Evolutionary conservation across 2,113 vertebrate genomes (phyloP).

Genomic region (Chauna torquata): DNA sequence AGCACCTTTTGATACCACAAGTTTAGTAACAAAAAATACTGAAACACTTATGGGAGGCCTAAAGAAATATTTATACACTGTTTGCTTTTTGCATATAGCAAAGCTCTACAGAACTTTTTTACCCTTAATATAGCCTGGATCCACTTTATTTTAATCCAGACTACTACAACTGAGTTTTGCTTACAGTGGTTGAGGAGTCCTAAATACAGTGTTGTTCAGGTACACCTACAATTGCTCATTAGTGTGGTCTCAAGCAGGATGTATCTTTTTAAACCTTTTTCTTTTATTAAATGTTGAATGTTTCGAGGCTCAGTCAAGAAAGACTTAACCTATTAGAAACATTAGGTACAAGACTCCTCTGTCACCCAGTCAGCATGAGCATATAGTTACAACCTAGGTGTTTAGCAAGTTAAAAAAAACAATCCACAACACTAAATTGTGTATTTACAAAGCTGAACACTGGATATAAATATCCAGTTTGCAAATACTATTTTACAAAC

Average conservation of each 20-base stretch:
- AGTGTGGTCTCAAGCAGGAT: background rate
- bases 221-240: too few relatives aligned
- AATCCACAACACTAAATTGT: too few relatives aligned
- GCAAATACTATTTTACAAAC: too few relatives aligned
- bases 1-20: background rate
- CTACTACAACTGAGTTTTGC: too few relatives aligned
- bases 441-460: background rate
- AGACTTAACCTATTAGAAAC: background rate
- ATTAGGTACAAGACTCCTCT: background rate
- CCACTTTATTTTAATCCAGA: background rate
- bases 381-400: rapidly evolving
- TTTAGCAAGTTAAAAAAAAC: background rate
- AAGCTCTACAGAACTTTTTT: background rate
- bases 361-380: background rate
- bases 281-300: background rate
- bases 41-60: background rate
- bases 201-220: background rate
- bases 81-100: background rate
- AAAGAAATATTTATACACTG: background rate
- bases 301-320: too few relatives aligned
- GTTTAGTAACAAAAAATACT: background rate
- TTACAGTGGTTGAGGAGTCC: background rate
- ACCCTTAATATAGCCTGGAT: background rate
- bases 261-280: background rate
- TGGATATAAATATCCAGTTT: background rate